Base-by-base conservation (phyloP, 1,140 invertebrate genomes). In the Rhagoletis pomonella region DNA sequence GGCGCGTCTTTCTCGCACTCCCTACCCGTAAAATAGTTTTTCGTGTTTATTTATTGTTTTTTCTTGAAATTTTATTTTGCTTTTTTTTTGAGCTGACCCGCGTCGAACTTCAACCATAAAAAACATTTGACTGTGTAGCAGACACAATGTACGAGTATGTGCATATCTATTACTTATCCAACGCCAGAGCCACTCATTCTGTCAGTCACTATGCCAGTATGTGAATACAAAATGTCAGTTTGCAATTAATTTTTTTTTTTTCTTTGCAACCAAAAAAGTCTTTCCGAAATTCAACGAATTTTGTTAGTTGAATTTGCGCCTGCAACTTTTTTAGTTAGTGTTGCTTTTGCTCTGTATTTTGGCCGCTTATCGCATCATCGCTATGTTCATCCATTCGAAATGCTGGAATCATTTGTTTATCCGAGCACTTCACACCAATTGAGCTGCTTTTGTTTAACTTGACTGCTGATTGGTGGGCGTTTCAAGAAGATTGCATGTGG, bases 331-430 rank as follows among this genome's bases (percentile, higher is more conserved):
- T 39, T 67, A 67, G 19, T 29, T 67, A 67, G 4, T 67, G 10
- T 39, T 67, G 29, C 17, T 4, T 39, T 67, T 39, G 29, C 3
- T 67, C 10, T 9, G 14, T 67, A 6, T 17, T 67, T 73, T 73
- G 42, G 17, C n/a, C 4, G 12, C 69, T 73, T 50, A 44, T 44
- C 44, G 4, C 14, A n/a, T 77, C 69, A 77, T 77, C 69, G 10
- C 69, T 17, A n/a, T 50, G 47, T 50, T 50, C 69, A 50, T 77
- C n/a, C n/a, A 77, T 55, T 55, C 17, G 44, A n/a, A 77, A 50
- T 77, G 69, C 14, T 55, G 44, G 44, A 47, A 77, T 50, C 44
- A 77, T 77, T 77, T 77, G 19, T 77, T 55, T 67, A 67, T 10
- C 39, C 64, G 64, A 42, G n/a, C 64, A 67, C 64, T 67, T 73